Evolutionary conservation across 2,113 vertebrate genomes (phyloP).

Genomic region (Cavia aperea): DNA sequence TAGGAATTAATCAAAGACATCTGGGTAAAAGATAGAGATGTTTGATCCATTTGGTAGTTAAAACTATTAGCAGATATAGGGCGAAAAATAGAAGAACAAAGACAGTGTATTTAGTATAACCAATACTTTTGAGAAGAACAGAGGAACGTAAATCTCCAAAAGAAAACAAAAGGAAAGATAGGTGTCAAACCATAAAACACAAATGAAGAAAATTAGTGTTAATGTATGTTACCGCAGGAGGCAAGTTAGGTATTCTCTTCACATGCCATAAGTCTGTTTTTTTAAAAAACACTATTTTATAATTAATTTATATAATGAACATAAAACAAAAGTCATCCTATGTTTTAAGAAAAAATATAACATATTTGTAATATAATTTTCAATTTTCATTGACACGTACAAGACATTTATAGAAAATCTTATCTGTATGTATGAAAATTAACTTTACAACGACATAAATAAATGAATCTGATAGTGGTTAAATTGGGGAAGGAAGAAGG

Average conservation of each 20-base stretch:
- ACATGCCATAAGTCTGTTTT: background rate
- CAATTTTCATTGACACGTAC: background rate
- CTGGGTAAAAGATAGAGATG: background rate
- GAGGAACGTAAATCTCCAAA: background rate
- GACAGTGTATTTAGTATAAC: background rate
- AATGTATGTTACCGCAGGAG: too few species aligned
- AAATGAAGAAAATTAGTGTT: background rate
- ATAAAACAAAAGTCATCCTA: background rate
- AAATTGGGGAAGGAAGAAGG: background rate
- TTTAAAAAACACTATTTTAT: background rate
- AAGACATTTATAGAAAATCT: background rate
- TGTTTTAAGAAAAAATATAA: background rate
- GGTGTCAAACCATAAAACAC: background rate
- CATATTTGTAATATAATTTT: background rate
- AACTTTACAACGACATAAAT: background rate
- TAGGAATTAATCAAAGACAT: background rate
- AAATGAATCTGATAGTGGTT: background rate
- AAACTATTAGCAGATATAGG: background rate
- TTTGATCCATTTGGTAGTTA: background rate
- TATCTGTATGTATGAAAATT: background rate
- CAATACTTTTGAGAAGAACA: background rate
- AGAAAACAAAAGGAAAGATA: background rate
- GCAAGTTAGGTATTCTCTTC: background rate
- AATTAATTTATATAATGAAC: background rate
- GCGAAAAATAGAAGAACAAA: background rate